Conservation (phyloP, 30 jellyfish, hydroid and myxozoan species). For the Turritopsis rubra region DNA sequence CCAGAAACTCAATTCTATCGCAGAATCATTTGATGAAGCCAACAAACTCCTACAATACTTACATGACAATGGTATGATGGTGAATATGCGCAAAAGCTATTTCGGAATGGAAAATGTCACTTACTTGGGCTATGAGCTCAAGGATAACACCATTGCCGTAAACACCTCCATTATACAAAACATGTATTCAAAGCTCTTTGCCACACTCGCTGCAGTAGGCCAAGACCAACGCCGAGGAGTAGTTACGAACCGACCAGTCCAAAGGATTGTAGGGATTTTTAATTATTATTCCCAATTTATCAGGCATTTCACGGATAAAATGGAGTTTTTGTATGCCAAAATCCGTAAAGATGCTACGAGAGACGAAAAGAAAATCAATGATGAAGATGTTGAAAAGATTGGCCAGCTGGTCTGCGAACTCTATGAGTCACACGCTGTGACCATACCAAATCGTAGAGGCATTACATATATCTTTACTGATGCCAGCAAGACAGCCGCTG, state of each 20-base stretch:
- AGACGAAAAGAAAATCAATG: neutral
- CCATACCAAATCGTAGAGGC: neutral
- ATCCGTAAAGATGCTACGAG: too few relatives aligned
- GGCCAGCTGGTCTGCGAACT: neutral
- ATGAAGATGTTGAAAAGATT: neutral
- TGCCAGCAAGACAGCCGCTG: neutral
- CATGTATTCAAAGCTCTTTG: neutral
- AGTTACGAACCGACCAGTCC: neutral
- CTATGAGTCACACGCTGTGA: neutral
- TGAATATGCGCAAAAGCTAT: neutral
- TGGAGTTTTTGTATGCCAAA: neutral
- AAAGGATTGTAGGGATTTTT: neutral
- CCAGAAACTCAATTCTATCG: neutral
- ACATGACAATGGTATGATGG: neutral
- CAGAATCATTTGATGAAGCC: neutral
- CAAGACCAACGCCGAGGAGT: neutral
- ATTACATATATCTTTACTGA: neutral
- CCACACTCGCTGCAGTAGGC: neutral
- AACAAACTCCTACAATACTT: neutral
- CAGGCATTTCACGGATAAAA: neutral
- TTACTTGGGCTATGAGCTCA: neutral
- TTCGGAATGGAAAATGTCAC: neutral
- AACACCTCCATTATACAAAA: neutral
- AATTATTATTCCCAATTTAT: neutral
- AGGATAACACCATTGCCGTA: neutral